Percentiles rank a stretch among this genome's conserved stretches.
Conservation (phyloP, 2,888 invertebrate species). For the Apamea monoglypha region DNA sequence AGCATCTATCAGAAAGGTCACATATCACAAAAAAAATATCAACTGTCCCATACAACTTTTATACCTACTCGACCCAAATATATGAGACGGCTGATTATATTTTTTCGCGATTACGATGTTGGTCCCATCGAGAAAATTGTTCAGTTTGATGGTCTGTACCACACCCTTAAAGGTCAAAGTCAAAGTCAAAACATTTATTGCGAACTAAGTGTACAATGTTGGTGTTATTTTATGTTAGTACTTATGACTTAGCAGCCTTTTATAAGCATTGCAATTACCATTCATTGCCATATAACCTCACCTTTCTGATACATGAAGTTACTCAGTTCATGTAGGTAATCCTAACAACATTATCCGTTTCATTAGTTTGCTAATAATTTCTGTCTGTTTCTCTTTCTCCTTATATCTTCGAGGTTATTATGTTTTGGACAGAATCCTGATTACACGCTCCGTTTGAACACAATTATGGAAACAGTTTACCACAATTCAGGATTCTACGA, state of each 20-base stretch:
- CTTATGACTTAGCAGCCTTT: no score
- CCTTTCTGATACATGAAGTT: neutral
- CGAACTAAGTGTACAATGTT: no score
- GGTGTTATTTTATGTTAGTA: no score
- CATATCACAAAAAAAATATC: neutral
- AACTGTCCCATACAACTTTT: neutral
- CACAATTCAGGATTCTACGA: slow-evolving; percentile 41
- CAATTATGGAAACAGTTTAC: slow-evolving; percentile 43
- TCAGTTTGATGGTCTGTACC: neutral
- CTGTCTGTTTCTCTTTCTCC: slow-evolving; percentile 40
- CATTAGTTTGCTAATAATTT: slow-evolving; percentile 49
- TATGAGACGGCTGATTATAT: neutral
- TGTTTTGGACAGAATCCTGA: slow-evolving; percentile 57
- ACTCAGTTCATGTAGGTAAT: neutral
- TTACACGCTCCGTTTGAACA: slow-evolving; percentile 42
- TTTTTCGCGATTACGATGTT: neutral
- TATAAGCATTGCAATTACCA: no score
- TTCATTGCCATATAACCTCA: neutral
- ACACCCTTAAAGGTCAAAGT: neutral
- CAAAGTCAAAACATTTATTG: no score
- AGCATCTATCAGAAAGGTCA: neutral
- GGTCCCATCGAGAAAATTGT: neutral
- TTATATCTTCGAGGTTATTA: slow-evolving; percentile 53
- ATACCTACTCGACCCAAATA: neutral
- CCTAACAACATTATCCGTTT: slow-evolving; percentile 23